A percentile compares a stretch with the other conserved stretches of the same genome.
Conservation (phyloP, 2,113 vertebrate species). For the Sphaerodactylus townsendi region DNA sequence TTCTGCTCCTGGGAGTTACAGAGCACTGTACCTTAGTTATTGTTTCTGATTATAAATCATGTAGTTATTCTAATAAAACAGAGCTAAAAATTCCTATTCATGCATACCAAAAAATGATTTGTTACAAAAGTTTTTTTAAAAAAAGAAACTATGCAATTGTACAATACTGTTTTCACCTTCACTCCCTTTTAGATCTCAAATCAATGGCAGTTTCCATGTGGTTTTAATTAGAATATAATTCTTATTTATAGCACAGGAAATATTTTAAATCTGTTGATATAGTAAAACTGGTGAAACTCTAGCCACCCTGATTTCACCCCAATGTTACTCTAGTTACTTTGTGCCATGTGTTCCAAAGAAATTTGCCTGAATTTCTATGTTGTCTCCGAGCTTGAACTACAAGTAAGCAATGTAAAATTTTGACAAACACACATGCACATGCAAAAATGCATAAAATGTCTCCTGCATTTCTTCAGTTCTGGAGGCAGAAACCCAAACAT, state of each 20-base stretch:
- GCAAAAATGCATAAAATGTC: fast-evolving
- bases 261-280: constrained; percentile 60
- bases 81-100: background rate
- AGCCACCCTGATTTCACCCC: constrained; percentile 51
- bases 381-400: constrained; percentile 19
- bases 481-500: background rate
- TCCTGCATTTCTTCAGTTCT: constrained; percentile 12
- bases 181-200: constrained; percentile 5
- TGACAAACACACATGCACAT: background rate
- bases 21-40: background rate
- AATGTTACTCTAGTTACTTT: constrained; percentile 32
- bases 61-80: background rate
- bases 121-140: background rate
- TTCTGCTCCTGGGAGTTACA: too few species aligned
- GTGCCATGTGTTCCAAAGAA: constrained; percentile 40
- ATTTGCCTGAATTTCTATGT: constrained; percentile 36
- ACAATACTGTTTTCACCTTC: constrained; percentile 21
- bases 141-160: background rate
- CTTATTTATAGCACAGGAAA: constrained; percentile 71
- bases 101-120: background rate
- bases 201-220: constrained; percentile 47
- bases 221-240: constrained; percentile 63
- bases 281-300: constrained; percentile 59
- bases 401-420: constrained; percentile 14
- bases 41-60: background rate